Evolutionary conservation across 2,797 vertebrate genomes (phyloP).

Genomic region (Propithecus perrieri): DNA sequence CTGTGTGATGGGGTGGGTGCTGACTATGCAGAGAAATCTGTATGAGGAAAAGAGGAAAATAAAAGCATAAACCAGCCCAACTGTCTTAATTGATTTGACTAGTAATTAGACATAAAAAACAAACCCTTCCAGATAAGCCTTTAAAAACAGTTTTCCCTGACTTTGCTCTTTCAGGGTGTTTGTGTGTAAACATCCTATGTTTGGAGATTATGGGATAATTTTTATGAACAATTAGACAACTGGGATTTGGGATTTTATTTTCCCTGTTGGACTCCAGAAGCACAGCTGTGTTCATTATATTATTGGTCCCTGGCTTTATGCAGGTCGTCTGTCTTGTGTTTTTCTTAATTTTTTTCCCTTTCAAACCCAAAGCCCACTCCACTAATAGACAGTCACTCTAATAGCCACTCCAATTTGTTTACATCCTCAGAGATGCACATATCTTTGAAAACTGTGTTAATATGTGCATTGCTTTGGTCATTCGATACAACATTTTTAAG

Average conservation of each 20-base stretch:
- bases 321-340: neutral
- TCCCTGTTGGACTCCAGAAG: neutral
- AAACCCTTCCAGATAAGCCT: neutral
- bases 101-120: slow-evolving; percentile 24
- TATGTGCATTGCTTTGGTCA: neutral
- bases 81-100: neutral
- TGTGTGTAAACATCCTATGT: neutral
- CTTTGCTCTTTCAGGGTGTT: neutral
- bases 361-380: neutral
- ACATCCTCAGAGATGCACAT: neutral
- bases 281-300: neutral
- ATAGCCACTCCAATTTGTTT: neutral
- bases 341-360: neutral
- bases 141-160: neutral
- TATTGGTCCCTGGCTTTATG: neutral
- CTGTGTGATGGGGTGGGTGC: neutral
- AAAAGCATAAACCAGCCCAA: neutral
- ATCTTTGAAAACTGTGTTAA: neutral
- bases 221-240: neutral
- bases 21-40: neutral
- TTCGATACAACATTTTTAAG: neutral
- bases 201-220: neutral
- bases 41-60: neutral
- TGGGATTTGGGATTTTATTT: neutral
- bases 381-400: neutral